Evolutionary conservation across 2,797 vertebrate genomes (phyloP), one percentile per base, ranked within the genome.

Genomic region (Liparis tanakae): DNA sequence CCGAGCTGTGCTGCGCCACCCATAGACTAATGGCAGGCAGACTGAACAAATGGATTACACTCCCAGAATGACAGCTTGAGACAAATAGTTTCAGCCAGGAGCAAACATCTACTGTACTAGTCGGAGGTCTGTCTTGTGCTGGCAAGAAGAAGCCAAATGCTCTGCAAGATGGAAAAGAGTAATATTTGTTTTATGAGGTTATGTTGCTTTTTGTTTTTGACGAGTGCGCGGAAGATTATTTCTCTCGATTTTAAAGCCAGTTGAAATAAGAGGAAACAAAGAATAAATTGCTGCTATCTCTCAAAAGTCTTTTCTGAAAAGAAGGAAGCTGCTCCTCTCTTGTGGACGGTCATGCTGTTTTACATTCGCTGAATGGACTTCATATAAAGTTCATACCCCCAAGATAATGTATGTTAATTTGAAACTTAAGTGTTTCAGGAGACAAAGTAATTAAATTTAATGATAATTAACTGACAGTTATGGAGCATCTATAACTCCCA

Each of bases 31-130:
- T 74, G 75, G 78, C 51, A 74, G 76, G 84, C 62, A 79, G 53
- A 80, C 69, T 79, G 78, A 81, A 86, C 85, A 89, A 87, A 83
- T 67, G 70, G 80, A 84, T 86, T 78, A 74, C 74, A 56, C 66
- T 82, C 73, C 36, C 46, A 79, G 63, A 82, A 68, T 86, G 88
- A 87, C 68, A 44, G 39, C 50, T 78, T 72, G 39, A 86, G 85
- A 88, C 76, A 88, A 89, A 87, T 80, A 66, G 78, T 56, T 79
- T 74, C 33, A 80, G 79, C 63, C 51, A 55, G 60, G 67, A 61
- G 69, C 64, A 83, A 84, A 75, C 70, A 82, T 89, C 84, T 85
- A 79, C 50, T 83, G 71, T 78, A 80, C 72, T 68, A 79, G 64
- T 74, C 70, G 58, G 60, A 81, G 63, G 66, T 67, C 56, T 58